Evolutionary conservation across 2,888 invertebrate species (phyloP).

Genomic region (Epirrita christyi): DNA sequence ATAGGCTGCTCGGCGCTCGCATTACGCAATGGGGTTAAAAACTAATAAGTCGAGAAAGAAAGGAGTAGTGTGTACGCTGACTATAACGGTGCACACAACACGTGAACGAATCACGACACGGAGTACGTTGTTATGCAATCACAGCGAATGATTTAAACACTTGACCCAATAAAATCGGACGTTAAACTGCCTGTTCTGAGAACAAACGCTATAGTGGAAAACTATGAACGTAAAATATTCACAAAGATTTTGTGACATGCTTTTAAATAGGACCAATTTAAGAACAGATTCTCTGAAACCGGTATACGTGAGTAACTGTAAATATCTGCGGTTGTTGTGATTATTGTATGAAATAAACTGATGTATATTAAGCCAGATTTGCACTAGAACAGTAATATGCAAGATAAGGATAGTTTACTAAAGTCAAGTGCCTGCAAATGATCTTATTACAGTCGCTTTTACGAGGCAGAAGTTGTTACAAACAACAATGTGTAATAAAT

Average conservation of each 20-base stretch:
- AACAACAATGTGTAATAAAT: conserved; percentile 43
- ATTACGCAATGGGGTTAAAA: conserved; percentile 25
- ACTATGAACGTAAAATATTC: conserved; percentile 19
- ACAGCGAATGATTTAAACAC: conserved; percentile 51
- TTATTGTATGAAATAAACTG: conserved; percentile 1
- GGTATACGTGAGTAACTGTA: not conserved
- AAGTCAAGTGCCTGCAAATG: conserved; percentile 60
- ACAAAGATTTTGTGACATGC: conserved; percentile 13
- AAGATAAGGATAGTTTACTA: conserved; percentile 21
- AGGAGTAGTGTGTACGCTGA: conserved; percentile 49
- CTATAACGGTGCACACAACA: conserved; percentile 54
- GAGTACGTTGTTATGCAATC: conserved; percentile 50
- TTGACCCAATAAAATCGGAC: conserved; percentile 53
- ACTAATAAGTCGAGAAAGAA: conserved; percentile 15
- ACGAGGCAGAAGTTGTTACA: conserved; percentile 50
- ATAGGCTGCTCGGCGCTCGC: conserved; percentile 4
- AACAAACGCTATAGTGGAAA: conserved; percentile 34
- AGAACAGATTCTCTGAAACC: not conserved
- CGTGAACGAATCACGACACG: conserved; percentile 57
- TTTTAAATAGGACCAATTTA: not conserved
- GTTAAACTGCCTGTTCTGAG: conserved; percentile 42
- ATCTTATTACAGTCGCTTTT: conserved; percentile 56
- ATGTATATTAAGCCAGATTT: conserved; percentile 6
- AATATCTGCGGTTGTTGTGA: not conserved
- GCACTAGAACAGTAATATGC: conserved; percentile 15